Conservation (phyloP, 2,797 vertebrate genomes). For the Allobates femoralis region DNA sequence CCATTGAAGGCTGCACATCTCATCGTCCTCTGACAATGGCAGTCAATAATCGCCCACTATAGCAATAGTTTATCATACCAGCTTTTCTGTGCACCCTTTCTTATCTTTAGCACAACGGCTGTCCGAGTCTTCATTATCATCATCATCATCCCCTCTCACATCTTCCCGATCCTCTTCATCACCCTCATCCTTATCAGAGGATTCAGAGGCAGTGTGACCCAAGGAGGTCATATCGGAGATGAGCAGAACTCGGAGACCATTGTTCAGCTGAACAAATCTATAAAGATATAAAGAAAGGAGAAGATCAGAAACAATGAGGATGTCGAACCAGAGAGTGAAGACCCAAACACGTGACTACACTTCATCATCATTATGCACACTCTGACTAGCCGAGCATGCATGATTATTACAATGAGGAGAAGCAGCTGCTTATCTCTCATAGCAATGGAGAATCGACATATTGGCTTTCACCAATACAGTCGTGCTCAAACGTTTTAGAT, state of each 20-base stretch:
- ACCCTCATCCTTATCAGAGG: slow-evolving; percentile 73
- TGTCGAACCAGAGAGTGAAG: not conserved
- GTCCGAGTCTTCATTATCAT: slow-evolving; percentile 74
- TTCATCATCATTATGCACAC: no score
- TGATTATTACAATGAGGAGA: no score
- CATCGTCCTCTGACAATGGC: no score
- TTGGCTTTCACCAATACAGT: no score
- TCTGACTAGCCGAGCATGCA: no score
- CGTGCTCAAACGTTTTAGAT: no score
- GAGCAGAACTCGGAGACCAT: slow-evolving; percentile 88
- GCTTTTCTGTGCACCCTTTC: slow-evolving; percentile 85
- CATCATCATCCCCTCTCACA: slow-evolving; percentile 75
- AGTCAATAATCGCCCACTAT: no score
- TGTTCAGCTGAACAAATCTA: slow-evolving; percentile 88
- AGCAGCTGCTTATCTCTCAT: no score
- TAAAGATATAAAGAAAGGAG: not conserved
- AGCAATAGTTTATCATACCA: slow-evolving; percentile 74
- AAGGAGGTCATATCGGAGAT: slow-evolving; percentile 87
- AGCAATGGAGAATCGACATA: no score
- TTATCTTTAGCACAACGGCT: slow-evolving; percentile 77
- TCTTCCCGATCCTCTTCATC: slow-evolving; percentile 75
- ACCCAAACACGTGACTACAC: no score
- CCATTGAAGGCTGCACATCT: no score
- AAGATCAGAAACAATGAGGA: not conserved
- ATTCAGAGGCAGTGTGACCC: slow-evolving; percentile 71